These are phyloP conservation scores for Erethizon dorsatum DNA, from an alignment of 2,797 vertebrate genomes.

Conservation along the genomic window DNA sequence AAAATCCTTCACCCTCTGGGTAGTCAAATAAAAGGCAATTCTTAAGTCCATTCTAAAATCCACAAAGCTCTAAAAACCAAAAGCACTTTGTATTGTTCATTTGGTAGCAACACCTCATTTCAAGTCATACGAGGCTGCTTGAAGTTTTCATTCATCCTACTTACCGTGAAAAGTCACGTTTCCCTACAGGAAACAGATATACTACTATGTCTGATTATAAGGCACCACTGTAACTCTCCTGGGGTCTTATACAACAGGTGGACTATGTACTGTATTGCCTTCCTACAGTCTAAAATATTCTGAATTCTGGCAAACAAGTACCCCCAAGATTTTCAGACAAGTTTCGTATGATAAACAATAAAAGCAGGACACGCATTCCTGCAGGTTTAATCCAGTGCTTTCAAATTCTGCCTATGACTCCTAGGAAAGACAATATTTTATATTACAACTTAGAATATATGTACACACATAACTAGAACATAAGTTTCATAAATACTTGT, in stretches of 20 bases:
- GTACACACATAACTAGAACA: background rate
- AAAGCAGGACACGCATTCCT: background rate
- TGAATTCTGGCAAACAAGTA: constrained; percentile 5
- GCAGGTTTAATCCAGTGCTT: background rate
- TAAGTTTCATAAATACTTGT: background rate
- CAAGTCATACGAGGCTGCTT: background rate
- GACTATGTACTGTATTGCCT: background rate
- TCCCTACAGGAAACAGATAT: background rate
- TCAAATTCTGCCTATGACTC: background rate
- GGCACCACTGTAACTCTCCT: background rate
- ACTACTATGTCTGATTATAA: background rate
- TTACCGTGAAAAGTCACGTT: background rate
- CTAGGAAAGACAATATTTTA: background rate
- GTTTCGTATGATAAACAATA: background rate
- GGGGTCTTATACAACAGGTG: background rate
- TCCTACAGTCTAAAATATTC: background rate
- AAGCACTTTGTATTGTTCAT: background rate
- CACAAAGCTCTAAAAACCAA: background rate
- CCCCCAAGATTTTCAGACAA: background rate
- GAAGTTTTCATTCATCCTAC: background rate
- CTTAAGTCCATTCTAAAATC: background rate
- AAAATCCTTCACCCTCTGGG: background rate
- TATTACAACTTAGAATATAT: background rate
- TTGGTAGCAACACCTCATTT: background rate
- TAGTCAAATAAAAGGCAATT: background rate